Evolutionary conservation across 2,888 invertebrate genomes (phyloP), one percentile per base, ranked within the genome.

Genomic region (Leucozona laternaria): DNA sequence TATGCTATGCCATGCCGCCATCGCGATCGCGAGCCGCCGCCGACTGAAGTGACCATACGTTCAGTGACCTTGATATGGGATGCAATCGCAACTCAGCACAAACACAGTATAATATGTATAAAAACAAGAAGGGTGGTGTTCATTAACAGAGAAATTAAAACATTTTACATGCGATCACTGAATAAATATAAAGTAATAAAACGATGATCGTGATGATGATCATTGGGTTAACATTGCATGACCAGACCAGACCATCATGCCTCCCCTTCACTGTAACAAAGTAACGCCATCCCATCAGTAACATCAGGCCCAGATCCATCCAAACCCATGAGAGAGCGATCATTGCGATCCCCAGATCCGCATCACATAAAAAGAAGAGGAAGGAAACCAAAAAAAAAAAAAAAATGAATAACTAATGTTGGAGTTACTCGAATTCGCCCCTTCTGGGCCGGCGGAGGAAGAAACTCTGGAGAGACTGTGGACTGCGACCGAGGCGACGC

Each of bases 91-190:
- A 37, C 15, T 68, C 25, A 25, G 8, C 31, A 62, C 28, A 6
- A 1, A 5, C 31, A 20, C 31, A 20, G 31, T 13, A 6, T 15
- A 34, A 4, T 31, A 34, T 15, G 31, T 13, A 6, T 15, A 34
- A 4, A 40, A 34, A 73, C 13, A 17, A 17, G 55, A 34, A 53
- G 40, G 50, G 8, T 85, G 77, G 62, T 37, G 71, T 77, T 84
- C 84, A 84, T 84, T 84, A 84, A 84, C 80, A 84, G 72, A 76
- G 75, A 80, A 84, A 80, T 84, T 80, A 84, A 84, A 84, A 80
- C 84, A 80, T 80, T 80, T 84, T 71, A 84, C 84, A 84, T 84
- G 84, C 80, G 71, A 84, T 80, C 84, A 80, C 80, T 71, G 80
- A 80, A 84, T 66, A 62, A 80, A 84, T 66, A 62, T 83, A 84